These are phyloP conservation scores for Equus przewalskii DNA, from an alignment of 2,113 vertebrate species.

Conservation along the genomic window DNA sequence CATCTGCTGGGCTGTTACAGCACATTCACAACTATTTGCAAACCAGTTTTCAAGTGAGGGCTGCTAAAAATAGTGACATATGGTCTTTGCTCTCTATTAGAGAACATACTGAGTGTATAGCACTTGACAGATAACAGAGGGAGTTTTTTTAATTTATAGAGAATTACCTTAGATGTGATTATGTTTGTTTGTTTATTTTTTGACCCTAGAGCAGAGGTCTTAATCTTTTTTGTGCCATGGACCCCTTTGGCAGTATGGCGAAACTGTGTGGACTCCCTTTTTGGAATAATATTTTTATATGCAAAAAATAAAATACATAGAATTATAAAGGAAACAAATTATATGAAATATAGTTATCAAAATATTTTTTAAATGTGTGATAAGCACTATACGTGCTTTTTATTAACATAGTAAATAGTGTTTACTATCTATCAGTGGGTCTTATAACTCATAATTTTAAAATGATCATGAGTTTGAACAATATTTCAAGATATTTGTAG, in stretches of 20 bases:
- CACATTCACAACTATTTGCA: slow-evolving; percentile 65
- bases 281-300: slow-evolving; percentile 62
- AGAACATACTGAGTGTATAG: slow-evolving; percentile 38
- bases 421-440: slow-evolving; percentile 1
- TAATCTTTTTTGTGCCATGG: slow-evolving; percentile 34
- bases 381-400: slow-evolving; percentile 39
- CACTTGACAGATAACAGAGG: background rate
- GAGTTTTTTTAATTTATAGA: background rate
- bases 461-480: slow-evolving; percentile 17
- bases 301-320: slow-evolving; percentile 51
- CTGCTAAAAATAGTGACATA: slow-evolving; percentile 68
- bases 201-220: background rate
- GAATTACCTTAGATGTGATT: slow-evolving; percentile 49
- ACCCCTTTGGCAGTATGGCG: background rate
- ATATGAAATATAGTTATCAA: slow-evolving; percentile 38
- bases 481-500: background rate
- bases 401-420: slow-evolving; percentile 38
- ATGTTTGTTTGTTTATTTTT: slow-evolving; percentile 39
- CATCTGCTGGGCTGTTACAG: slow-evolving; percentile 7
- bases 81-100: background rate
- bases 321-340: slow-evolving; percentile 59
- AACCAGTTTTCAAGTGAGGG: slow-evolving; percentile 43
- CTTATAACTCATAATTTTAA: slow-evolving; percentile 43
- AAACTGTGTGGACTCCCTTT: background rate
- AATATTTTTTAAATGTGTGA: background rate